Base-by-base conservation (phyloP, 92 coral and sea anemone species). In the Actinernus sp. region DNA sequence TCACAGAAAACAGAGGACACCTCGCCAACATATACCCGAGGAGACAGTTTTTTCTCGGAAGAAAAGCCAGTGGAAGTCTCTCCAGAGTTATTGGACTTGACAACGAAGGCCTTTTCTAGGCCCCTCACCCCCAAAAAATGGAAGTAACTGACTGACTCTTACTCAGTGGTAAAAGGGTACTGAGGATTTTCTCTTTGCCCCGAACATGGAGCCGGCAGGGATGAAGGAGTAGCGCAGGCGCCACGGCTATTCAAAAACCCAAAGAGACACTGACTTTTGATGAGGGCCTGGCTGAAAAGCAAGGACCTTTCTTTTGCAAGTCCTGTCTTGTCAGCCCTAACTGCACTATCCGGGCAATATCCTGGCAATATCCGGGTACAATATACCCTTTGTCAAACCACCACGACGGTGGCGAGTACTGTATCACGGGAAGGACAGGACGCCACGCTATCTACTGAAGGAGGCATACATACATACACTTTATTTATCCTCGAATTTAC, bases 121-220 rank as follows among this genome's bases (percentile, higher is more conserved):
- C 49, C 83, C 31, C 74, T 83, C 2, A 50, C 83, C 32, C 41
- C 21, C 3, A 79, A 66, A 11, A 83, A 71, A 31, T 83, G 79
- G 79, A 58, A 62, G 68, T 78, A 47, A 4, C 62, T 75, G 55
- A 19, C 62, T 5, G 73, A 50, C 31, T 70, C 58, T 31, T 80
- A 80, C 58, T 68, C 87, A 16, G 56, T 33, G 19, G 55, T 81
- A 12, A 37, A 63, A 49, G n/a, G 71, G 88, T 29, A 51, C 87
- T 2, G 88, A 83, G 43, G 7, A 34, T 8, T 27, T 60, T 19
- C 37, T 74, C 17, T 55, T 13, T 52, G 79, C 79, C 23, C 74
- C 79, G 21, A n/a, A 59, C 37, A 83, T 74, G 73, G 68, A 83
- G 33, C 73, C 73, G n/a, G 83, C 78, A n/a, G 75, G 59, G 74